phyloP scores from a whole-genome alignment of 2,797 vertebrate genomes.

The Anguilla megastoma region DNA sequence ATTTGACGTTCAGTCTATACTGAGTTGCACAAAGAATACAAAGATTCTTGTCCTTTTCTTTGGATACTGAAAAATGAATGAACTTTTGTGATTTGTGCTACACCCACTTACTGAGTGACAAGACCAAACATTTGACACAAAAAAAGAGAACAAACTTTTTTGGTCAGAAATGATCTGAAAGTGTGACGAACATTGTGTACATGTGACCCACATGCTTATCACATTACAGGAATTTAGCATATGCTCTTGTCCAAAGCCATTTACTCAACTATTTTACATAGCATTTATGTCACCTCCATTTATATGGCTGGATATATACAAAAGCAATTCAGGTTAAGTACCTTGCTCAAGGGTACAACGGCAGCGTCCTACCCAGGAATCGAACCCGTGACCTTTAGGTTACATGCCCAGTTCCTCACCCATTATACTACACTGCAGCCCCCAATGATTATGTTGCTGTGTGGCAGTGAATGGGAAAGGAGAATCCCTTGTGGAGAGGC shows the following conservation, averaged over 20 bases:
- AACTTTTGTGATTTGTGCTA: background rate
- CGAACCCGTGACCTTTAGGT: too few relatives aligned
- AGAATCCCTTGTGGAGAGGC: background rate
- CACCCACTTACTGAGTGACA: background rate
- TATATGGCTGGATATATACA: too few relatives aligned
- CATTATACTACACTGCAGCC: too few relatives aligned
- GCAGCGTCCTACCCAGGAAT: too few relatives aligned
- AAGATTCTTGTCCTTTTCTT: background rate
- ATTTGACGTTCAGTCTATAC: background rate
- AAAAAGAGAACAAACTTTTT: background rate
- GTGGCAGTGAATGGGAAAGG: background rate
- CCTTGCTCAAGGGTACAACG: too few relatives aligned
- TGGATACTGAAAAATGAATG: background rate
- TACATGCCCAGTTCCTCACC: too few relatives aligned
- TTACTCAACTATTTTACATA: too few relatives aligned
- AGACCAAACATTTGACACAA: background rate
- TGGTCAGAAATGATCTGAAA: background rate
- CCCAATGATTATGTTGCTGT: background rate
- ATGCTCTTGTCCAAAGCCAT: too few relatives aligned
- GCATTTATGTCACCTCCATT: too few relatives aligned
- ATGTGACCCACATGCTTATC: background rate
- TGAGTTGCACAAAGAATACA: background rate
- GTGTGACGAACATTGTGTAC: background rate
- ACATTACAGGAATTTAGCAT: too few relatives aligned
- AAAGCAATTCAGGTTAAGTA: too few relatives aligned